These are phyloP conservation scores for Callyntrura guangdongensis DNA, from an alignment of 2,888 invertebrate species.

Conservation along the genomic window DNA sequence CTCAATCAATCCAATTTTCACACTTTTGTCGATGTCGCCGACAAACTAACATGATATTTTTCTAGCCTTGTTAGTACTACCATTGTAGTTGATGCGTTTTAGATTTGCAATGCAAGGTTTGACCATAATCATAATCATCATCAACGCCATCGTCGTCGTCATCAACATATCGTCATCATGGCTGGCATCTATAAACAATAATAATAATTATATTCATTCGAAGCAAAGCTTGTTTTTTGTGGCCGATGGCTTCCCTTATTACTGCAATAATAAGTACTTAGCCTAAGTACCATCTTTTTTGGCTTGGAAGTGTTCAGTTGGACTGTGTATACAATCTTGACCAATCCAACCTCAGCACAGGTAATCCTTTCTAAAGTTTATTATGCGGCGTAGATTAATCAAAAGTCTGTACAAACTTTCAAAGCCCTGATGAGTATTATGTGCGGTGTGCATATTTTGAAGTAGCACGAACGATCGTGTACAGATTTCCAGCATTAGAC, in stretches of 20 bases:
- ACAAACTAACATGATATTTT: constrained; percentile 33
- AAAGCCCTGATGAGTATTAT: too few relatives aligned
- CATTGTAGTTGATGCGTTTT: constrained; percentile 3
- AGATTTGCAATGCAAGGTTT: background rate
- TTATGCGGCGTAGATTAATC: too few relatives aligned
- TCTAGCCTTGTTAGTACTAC: constrained; percentile 38
- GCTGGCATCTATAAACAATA: constrained; percentile 30
- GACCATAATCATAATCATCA: background rate
- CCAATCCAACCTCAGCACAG: background rate
- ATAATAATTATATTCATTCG: constrained; percentile 7
- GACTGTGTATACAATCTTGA: background rate
- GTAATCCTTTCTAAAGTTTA: background rate
- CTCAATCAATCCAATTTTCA: constrained; percentile 66
- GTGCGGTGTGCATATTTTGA: too few relatives aligned
- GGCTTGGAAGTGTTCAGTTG: constrained; percentile 14
- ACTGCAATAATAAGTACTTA: constrained; percentile 21
- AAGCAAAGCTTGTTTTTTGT: constrained; percentile 41
- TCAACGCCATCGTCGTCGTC: background rate
- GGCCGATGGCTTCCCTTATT: constrained; percentile 54
- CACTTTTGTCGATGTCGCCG: constrained; percentile 67
- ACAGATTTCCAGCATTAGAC: too few relatives aligned
- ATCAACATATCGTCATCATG: background rate
- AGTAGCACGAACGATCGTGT: too few relatives aligned
- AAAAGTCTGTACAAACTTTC: background rate
- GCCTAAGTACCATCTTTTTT: constrained; percentile 47